A percentile compares a stretch with the other conserved stretches of the same genome.
These are phyloP conservation scores for Taxidea taxus DNA, from an alignment of 2,113 vertebrate species.

Conservation along the genomic window DNA sequence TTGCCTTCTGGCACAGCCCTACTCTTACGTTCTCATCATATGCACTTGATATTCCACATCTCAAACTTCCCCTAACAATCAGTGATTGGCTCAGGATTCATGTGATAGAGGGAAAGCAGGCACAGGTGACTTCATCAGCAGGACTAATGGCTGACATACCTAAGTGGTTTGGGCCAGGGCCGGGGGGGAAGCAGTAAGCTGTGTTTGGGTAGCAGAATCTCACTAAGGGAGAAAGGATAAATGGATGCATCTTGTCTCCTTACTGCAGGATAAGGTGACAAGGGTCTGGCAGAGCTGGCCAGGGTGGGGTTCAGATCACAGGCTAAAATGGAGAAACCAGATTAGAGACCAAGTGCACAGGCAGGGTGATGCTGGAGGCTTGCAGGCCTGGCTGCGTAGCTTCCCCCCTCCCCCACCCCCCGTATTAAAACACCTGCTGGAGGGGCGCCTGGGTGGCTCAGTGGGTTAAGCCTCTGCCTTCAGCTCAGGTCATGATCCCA, in stretches of 20 bases:
- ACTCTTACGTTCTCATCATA: neutral
- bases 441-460: no score
- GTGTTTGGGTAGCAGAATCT: neutral
- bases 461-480: no score
- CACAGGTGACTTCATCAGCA: neutral
- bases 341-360: neutral
- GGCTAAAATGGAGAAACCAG: neutral
- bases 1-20: conserved; percentile 20
- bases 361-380: no score
- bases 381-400: rapidly evolving
- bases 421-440: neutral
- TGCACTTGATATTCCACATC: neutral
- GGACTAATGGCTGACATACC: neutral
- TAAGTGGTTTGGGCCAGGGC: no score
- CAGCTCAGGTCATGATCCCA: no score
- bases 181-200: neutral
- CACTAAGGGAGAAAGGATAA: neutral
- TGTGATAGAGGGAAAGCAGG: neutral
- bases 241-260: neutral
- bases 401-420: no score
- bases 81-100: neutral
- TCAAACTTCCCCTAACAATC: neutral
- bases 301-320: neutral
- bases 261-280: neutral
- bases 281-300: neutral